Evolutionary conservation across 1,140 invertebrate species (phyloP).

Genomic region (Bombus confusus): DNA sequence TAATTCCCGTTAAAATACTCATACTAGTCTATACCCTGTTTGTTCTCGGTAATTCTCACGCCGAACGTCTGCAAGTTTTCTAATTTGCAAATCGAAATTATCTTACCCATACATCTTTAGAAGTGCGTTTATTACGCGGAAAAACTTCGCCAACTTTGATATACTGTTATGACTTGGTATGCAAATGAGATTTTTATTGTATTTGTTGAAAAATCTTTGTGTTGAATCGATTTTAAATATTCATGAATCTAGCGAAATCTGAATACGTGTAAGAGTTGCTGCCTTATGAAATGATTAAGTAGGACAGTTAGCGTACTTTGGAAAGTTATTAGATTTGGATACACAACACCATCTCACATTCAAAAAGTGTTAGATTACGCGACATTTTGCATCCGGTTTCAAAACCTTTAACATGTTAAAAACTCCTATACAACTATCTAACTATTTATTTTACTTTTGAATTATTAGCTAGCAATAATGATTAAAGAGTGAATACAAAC

Average conservation of each 20-base stretch:
- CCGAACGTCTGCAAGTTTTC: neutral
- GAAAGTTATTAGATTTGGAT: constrained; percentile 28
- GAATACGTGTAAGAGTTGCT: neutral
- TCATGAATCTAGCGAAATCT: constrained; percentile 25
- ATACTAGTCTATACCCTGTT: neutral
- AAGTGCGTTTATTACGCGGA: neutral
- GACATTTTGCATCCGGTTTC: neutral
- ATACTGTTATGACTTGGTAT: neutral
- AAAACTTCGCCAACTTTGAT: neutral
- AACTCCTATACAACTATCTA: neutral
- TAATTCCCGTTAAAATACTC: neutral
- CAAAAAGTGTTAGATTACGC: too few species aligned
- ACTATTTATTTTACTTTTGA: neutral
- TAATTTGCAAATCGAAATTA: neutral
- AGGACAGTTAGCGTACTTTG: constrained; percentile 1
- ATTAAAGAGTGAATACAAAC: neutral
- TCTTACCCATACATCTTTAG: neutral
- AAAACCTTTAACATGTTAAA: neutral
- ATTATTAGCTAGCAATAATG: neutral
- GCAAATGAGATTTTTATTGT: neutral
- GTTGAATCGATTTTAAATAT: constrained; percentile 13
- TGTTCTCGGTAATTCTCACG: neutral
- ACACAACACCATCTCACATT: neutral
- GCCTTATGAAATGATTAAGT: constrained; percentile 35
- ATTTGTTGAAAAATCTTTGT: neutral